A percentile compares a stretch with the other conserved stretches of the same genome.
These are phyloP conservation scores for Augochlorella aurata DNA, from an alignment of 2,888 invertebrate genomes.

Conservation along the genomic window DNA sequence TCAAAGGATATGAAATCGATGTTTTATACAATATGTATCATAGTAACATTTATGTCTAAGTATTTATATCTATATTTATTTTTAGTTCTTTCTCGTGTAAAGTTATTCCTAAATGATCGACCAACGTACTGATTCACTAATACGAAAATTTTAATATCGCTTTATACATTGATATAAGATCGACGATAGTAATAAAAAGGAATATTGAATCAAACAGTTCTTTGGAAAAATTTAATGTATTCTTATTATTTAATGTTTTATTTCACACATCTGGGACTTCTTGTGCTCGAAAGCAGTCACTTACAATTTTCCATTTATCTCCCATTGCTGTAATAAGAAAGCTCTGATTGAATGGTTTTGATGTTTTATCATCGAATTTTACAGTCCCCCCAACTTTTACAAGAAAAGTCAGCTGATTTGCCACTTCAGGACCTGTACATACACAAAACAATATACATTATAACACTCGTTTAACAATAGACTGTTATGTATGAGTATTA, in stretches of 20 bases:
- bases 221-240: conserved; percentile 21
- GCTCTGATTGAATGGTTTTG: conserved; percentile 91
- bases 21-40: conserved; percentile 80
- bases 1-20: conserved; percentile 66
- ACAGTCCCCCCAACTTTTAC: conserved; percentile 93
- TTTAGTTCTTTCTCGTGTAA: conserved; percentile 76
- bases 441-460: not conserved
- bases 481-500: not conserved
- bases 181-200: conserved; percentile 77
- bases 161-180: conserved; percentile 81
- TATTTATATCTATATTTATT: conserved; percentile 81
- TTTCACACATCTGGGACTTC: conserved; percentile 77
- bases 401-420: conserved; percentile 90
- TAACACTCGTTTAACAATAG: not conserved
- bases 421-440: conserved; percentile 87
- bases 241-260: conserved; percentile 37
- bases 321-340: conserved; percentile 94
- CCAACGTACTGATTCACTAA: conserved; percentile 79
- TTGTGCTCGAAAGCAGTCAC: conserved; percentile 93
- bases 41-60: conserved; percentile 80
- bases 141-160: conserved; percentile 79
- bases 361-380: conserved; percentile 85
- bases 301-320: conserved; percentile 96
- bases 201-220: conserved; percentile 65
- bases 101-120: conserved; percentile 76